phyloP scores from a whole-genome alignment of 2,888 invertebrate species.

The Hipparchia semele region DNA sequence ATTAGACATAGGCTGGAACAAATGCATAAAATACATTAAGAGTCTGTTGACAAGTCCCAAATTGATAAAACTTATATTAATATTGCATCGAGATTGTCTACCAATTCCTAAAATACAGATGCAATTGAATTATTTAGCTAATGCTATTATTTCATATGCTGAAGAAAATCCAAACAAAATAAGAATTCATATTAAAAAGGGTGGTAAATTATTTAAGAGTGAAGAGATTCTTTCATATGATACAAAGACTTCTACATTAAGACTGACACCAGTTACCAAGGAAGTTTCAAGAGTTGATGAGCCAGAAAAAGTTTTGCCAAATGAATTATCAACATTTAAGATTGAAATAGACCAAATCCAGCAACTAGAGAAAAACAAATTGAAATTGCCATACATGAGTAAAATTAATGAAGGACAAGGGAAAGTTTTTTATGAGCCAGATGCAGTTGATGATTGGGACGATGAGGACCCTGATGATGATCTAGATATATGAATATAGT shows the following conservation, averaged over 20 bases:
- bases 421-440: conserved; percentile 89
- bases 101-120: conserved; percentile 62
- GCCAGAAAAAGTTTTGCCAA: conserved; percentile 66
- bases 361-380: conserved; percentile 81
- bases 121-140: conserved; percentile 74
- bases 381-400: conserved; percentile 85
- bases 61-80: conserved; percentile 60
- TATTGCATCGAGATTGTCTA: conserved; percentile 79
- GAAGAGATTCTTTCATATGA: conserved; percentile 67
- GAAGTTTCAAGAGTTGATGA: conserved; percentile 56
- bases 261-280: conserved; percentile 55
- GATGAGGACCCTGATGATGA: conserved; percentile 95
- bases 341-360: conserved; percentile 85
- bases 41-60: conserved; percentile 51
- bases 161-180: conserved; percentile 52
- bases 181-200: conserved; percentile 73
- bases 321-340: conserved; percentile 84
- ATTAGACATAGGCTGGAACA: conserved; percentile 64
- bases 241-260: conserved; percentile 57
- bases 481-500: conserved; percentile 82
- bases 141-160: conserved; percentile 64
- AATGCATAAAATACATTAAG: conserved; percentile 57
- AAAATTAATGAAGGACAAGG: conserved; percentile 80
- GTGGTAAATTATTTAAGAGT: conserved; percentile 77
- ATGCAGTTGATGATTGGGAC: conserved; percentile 91